These are phyloP conservation scores for Melanotaenia pygmaea DNA, from an alignment of 2,797 vertebrate genomes.

Conservation along the genomic window DNA sequence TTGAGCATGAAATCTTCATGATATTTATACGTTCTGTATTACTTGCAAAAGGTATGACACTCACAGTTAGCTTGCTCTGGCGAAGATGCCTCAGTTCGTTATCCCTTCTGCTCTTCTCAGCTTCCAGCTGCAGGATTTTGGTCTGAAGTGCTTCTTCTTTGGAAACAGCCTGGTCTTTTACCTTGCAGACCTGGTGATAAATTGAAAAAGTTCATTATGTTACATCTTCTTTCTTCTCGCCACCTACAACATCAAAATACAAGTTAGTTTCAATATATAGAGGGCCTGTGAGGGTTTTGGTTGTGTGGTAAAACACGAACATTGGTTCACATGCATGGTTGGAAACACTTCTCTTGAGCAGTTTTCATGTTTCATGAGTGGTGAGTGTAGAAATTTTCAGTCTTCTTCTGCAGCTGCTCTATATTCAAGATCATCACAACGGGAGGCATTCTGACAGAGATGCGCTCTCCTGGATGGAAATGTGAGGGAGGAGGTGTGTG, in stretches of 20 bases:
- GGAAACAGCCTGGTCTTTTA: constrained; percentile 78
- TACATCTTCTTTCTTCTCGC: neutral
- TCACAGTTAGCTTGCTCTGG: constrained; percentile 81
- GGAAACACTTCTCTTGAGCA: neutral
- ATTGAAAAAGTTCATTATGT: neutral
- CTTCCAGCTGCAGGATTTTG: constrained; percentile 86
- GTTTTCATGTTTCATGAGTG: neutral
- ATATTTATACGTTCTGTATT: neutral
- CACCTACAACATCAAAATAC: neutral
- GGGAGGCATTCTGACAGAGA: neutral
- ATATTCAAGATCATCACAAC: neutral
- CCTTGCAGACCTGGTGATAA: constrained; percentile 82
- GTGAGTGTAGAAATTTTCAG: neutral
- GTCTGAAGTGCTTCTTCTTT: constrained; percentile 83
- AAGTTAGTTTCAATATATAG: neutral
- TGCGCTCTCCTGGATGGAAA: neutral
- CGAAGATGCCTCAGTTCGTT: constrained; percentile 83
- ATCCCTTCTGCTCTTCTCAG: constrained; percentile 81
- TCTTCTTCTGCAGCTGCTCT: neutral
- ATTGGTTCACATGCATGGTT: neutral
- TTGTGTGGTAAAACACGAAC: neutral
- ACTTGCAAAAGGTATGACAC: constrained; percentile 45
- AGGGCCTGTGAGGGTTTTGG: neutral
- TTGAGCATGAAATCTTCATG: neutral
- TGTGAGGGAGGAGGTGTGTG: neutral